Base-by-base conservation (phyloP, 2,113 vertebrate genomes). In the Urocolius indicus region DNA sequence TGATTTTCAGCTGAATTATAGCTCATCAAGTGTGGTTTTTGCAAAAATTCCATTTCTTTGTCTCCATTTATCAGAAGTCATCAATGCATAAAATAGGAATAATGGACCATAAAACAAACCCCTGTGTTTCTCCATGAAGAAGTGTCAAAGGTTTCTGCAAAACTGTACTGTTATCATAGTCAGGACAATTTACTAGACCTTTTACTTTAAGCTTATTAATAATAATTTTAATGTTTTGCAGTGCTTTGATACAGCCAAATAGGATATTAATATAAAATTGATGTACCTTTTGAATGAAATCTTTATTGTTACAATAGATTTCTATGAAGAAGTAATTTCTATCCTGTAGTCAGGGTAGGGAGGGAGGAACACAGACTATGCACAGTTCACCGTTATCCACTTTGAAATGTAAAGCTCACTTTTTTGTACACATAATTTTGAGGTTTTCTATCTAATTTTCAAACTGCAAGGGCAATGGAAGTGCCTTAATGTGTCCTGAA, bases 191-290 rank as follows among this genome's bases (percentile, higher is more conserved):
- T 91, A 85, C 73, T 85, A 76, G 41, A 61, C 18, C 43, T 87
- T 36, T 79, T 73, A 45, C 43, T 78, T 77, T 55, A 34, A 73
- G 48, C 27, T 86, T 90, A 86, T 82, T 93, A 43, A 30, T 62
- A 91, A 67, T 82, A 82, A 86, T 72, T 63, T 84, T 48, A 82
- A 90, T 95, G 89, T 85, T 89, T 84, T 91, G 84, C 69, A n/a
- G 43, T 77, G 68, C 49, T 87, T 54, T 58, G 29, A 27, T 48
- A 68, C 51, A 69, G 36, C 24, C 48, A 94, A 87, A 32, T 62
- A 55, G 77, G 41, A 43, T 58, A 82, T 96, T 92, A 87, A 91
- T 79, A 38, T 78, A 46, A 89, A 93, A 92, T 43, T 71, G 43
- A 84, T 58, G 9, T 38, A 72, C 17, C 63, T 38, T 46, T 68